Evolutionary conservation across 2,113 vertebrate species (phyloP).

Genomic region (Lonchura striata): DNA sequence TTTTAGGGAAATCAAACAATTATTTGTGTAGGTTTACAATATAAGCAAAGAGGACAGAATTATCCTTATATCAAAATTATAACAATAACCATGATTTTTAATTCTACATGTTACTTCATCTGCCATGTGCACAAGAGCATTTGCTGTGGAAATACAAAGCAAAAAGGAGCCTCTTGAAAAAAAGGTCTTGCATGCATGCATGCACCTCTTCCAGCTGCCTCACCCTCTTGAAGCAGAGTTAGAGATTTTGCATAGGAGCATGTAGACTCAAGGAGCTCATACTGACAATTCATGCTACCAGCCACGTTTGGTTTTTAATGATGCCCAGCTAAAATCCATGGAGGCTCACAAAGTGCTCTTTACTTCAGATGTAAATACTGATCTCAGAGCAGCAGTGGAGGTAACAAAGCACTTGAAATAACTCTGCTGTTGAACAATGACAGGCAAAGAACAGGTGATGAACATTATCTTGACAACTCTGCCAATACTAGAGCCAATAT

Average conservation of each 20-base stretch:
- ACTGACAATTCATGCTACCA: fast-evolving
- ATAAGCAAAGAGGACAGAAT: not conserved
- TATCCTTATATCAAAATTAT: not conserved
- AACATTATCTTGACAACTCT: conserved; percentile 24
- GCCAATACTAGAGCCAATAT: not conserved
- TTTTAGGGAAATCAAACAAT: not conserved
- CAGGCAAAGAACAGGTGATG: not conserved
- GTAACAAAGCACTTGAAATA: not conserved
- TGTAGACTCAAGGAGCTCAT: not conserved
- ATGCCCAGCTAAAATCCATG: fast-evolving
- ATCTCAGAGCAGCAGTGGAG: not conserved
- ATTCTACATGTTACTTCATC: not conserved
- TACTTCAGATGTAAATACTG: not conserved
- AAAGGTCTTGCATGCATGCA: not conserved
- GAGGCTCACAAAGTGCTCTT: not conserved
- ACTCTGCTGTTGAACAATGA: not conserved
- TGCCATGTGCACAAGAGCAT: not conserved
- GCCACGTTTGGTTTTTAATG: not conserved
- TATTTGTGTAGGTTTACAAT: not conserved
- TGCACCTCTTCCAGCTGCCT: not conserved
- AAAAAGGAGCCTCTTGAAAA: not conserved
- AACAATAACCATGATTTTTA: not conserved
- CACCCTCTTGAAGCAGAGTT: not conserved
- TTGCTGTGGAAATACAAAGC: not conserved
- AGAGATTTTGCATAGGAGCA: not conserved